A percentile compares a stretch with the other conserved stretches of the same genome.
These are phyloP conservation scores for Chironomus riparius DNA, from an alignment of 2,888 invertebrate genomes.

Conservation along the genomic window DNA sequence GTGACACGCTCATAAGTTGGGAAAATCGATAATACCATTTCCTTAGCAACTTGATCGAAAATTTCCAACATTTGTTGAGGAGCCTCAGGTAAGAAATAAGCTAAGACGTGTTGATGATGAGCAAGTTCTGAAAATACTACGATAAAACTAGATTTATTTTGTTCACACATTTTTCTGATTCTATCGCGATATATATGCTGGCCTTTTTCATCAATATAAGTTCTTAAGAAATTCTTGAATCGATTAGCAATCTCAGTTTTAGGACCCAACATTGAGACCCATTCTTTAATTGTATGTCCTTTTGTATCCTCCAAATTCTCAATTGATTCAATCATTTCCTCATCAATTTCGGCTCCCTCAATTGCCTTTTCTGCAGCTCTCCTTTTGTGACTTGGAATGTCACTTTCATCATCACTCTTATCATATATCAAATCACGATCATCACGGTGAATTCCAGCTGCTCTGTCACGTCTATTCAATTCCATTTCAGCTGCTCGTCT, in stretches of 20 bases:
- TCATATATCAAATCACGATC: conserved; percentile 84
- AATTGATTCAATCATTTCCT: conserved; percentile 85
- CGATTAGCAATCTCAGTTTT: conserved; percentile 92
- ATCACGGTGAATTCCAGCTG: conserved; percentile 64
- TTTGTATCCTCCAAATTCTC: conserved; percentile 82
- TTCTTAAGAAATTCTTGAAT: conserved; percentile 85
- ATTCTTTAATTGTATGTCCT: conserved; percentile 88
- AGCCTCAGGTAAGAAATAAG: conserved; percentile 95
- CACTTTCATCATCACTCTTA: conserved; percentile 72
- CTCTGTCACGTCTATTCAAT: conserved; percentile 76
- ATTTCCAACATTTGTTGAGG: conserved; percentile 95
- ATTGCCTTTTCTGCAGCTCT: conserved; percentile 83
- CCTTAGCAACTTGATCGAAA: conserved; percentile 90
- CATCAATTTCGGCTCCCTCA: conserved; percentile 78
- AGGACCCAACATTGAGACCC: conserved; percentile 94
- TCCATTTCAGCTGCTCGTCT: conserved; percentile 85
- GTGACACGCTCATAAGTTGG: conserved; percentile 94
- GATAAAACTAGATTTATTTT: conserved; percentile 78
- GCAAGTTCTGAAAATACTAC: conserved; percentile 91
- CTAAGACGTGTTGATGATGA: conserved; percentile 82
- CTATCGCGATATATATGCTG: conserved; percentile 86
- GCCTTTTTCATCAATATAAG: conserved; percentile 77
- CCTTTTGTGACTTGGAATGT: conserved; percentile 56
- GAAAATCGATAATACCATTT: conserved; percentile 85
- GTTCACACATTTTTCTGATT: conserved; percentile 90